Percentiles rank a stretch among this genome's conserved stretches.
These are phyloP conservation scores for Orestias chungarensis DNA, from an alignment of 2,797 vertebrate genomes.

Conservation along the genomic window DNA sequence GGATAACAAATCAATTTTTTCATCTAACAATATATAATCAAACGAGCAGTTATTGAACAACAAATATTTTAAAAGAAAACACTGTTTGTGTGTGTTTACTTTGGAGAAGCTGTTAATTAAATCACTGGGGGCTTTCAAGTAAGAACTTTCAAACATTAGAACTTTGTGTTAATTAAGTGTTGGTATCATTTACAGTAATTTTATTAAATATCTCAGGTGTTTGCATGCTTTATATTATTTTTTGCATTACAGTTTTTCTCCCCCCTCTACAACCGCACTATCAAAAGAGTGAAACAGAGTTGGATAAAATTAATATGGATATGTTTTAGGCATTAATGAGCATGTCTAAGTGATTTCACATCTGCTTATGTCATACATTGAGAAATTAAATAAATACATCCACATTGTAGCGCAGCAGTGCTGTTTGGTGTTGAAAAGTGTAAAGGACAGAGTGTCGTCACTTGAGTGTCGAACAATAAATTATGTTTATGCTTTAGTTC, in stretches of 20 bases:
- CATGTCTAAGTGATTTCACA: not conserved
- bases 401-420: not conserved
- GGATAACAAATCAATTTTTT: too few species aligned
- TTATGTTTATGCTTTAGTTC: not conserved
- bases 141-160: not conserved
- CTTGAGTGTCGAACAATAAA: not conserved
- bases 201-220: not conserved
- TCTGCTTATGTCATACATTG: not conserved
- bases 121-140: too few species aligned
- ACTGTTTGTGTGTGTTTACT: too few species aligned
- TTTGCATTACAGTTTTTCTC: not conserved
- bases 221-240: not conserved
- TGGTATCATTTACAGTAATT: not conserved
- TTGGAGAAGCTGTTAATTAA: too few species aligned
- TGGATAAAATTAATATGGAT: not conserved
- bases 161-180: not conserved
- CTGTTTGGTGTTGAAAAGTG: not conserved
- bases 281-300: not conserved
- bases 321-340: not conserved
- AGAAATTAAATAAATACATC: not conserved
- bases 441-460: not conserved
- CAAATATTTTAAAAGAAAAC: too few species aligned
- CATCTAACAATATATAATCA: too few species aligned
- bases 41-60: too few species aligned
- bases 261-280: not conserved